These are phyloP conservation scores for Oophaga sylvatica DNA, from an alignment of 2,797 vertebrate genomes.

Conservation along the genomic window DNA sequence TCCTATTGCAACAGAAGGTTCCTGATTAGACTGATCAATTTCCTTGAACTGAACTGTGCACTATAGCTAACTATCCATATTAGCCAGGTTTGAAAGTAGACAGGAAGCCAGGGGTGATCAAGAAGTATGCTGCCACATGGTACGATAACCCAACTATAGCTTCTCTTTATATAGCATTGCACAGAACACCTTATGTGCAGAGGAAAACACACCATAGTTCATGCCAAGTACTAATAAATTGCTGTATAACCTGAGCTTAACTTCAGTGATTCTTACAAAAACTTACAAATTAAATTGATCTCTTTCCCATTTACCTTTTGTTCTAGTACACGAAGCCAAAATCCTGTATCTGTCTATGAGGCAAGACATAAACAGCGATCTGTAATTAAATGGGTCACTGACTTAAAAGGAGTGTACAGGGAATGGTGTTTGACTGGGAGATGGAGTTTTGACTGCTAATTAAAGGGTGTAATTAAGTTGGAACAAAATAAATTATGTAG, in stretches of 20 bases:
- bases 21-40: no score
- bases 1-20: no score
- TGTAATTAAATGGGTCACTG: slow-evolving; percentile 59
- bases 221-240: background rate
- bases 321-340: slow-evolving; percentile 18
- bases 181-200: background rate
- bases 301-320: slow-evolving; percentile 23
- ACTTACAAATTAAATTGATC: background rate
- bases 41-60: no score
- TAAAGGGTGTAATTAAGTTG: slow-evolving; percentile 73
- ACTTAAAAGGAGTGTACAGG: slow-evolving; percentile 46
- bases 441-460: slow-evolving; percentile 68
- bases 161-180: background rate
- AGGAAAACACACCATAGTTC: background rate
- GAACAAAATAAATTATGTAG: slow-evolving; percentile 71
- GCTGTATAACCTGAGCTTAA: background rate
- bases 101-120: background rate
- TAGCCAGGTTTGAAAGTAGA: background rate
- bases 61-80: background rate
- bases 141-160: background rate
- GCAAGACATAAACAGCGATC: slow-evolving; percentile 53
- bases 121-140: background rate
- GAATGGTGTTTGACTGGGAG: slow-evolving; percentile 51
- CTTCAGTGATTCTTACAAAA: background rate
- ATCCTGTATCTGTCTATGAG: slow-evolving; percentile 49